phyloP scores from a whole-genome alignment of 2,888 invertebrate species.

The Scotopteryx bipunctaria region DNA sequence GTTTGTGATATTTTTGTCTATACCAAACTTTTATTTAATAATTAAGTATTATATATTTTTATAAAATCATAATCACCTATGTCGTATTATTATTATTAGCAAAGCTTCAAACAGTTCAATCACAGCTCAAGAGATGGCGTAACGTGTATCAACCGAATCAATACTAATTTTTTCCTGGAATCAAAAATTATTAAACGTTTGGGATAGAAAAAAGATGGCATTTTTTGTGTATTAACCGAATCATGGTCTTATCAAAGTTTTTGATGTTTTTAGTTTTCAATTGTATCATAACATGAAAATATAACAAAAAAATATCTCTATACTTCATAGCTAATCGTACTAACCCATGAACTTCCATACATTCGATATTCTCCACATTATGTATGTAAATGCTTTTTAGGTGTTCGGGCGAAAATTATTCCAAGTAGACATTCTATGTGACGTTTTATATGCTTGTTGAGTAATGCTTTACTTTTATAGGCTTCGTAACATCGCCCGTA shows the following conservation, averaged over 20 bases:
- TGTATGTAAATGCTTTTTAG: slow-evolving; percentile 67
- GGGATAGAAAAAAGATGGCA: too few species aligned
- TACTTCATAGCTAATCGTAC: slow-evolving; percentile 36
- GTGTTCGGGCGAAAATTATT: slow-evolving; percentile 71
- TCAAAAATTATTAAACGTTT: background rate
- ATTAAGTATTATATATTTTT: too few species aligned
- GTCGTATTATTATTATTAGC: background rate
- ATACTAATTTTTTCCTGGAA: background rate
- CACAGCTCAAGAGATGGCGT: slow-evolving; percentile 34
- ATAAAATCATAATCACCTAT: too few species aligned
- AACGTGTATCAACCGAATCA: slow-evolving; percentile 13
- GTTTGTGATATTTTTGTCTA: too few species aligned
- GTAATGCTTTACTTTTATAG: slow-evolving; percentile 76
- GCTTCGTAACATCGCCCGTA: slow-evolving; percentile 52
- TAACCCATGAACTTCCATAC: slow-evolving; percentile 57
- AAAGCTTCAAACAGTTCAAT: background rate
- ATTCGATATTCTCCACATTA: slow-evolving; percentile 60
- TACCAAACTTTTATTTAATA: too few species aligned
- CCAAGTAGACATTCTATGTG: slow-evolving; percentile 70
- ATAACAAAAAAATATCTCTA: background rate
- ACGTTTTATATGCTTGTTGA: slow-evolving; percentile 73
- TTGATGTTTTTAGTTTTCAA: too few species aligned
- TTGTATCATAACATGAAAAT: too few species aligned
- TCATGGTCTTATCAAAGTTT: too few species aligned
- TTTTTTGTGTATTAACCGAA: too few species aligned